These are phyloP conservation scores for Omphaloscelis lunosa DNA, from an alignment of 2,888 invertebrate species.

Conservation along the genomic window DNA sequence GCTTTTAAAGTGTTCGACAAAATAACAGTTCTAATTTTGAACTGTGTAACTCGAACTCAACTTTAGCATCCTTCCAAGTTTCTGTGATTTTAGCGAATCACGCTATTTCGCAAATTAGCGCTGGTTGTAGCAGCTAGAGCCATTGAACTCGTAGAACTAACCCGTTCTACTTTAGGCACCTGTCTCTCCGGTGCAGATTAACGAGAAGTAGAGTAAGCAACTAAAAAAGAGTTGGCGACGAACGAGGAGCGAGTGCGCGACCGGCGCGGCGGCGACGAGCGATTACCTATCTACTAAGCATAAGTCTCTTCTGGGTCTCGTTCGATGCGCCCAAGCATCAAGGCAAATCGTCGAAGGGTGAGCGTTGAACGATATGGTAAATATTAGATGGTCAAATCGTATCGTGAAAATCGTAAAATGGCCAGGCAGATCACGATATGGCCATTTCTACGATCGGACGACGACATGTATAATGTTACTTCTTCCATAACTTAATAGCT, in stretches of 20 bases:
- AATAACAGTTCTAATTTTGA: background rate
- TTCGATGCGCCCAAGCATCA: no score
- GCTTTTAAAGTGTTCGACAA: background rate
- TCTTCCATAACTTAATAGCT: background rate
- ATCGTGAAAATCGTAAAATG: no score
- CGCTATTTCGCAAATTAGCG: background rate
- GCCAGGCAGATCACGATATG: no score
- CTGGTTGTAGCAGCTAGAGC: background rate
- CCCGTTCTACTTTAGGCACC: background rate
- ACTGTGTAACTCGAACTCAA: background rate
- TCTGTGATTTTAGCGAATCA: conserved; percentile 1
- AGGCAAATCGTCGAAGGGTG: no score
- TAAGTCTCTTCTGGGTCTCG: background rate
- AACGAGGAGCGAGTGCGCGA: background rate
- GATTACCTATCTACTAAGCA: background rate
- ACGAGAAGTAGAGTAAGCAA: background rate
- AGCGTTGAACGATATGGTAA: no score
- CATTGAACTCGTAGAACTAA: background rate
- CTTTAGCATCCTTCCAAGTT: background rate
- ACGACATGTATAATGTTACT: no score
- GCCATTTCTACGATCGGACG: no score
- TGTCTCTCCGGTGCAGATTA: background rate
- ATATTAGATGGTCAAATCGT: no score
- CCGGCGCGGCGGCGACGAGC: no score
- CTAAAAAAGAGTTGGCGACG: background rate